Conservation (phyloP, 2,888 invertebrate species). For the Acleris laterana region DNA sequence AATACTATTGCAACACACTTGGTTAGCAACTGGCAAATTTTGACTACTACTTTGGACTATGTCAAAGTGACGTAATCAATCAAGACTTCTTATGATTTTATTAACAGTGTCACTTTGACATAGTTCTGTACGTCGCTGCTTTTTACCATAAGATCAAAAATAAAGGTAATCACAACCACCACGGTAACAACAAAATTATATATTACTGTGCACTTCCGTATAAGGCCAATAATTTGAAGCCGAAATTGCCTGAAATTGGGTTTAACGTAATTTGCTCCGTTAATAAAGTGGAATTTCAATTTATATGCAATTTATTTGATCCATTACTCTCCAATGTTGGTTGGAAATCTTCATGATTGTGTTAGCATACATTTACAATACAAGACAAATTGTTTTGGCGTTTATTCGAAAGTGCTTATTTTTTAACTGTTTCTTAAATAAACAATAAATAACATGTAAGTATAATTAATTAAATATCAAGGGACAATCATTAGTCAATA, state of each 20-base stretch:
- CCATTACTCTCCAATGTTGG: conserved; percentile 31
- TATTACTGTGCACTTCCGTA: conserved; percentile 23
- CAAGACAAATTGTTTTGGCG: conserved; percentile 7
- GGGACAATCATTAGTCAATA: too few species aligned
- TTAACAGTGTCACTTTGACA: too few species aligned
- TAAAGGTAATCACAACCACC: background rate
- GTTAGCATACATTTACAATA: conserved; percentile 28
- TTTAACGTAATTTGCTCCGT: conserved; percentile 20
- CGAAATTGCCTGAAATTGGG: conserved; percentile 28
- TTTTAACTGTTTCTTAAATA: background rate
- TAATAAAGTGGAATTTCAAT: conserved; percentile 29
- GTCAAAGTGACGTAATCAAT: too few species aligned
- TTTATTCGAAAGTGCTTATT: background rate
- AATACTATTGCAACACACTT: too few species aligned
- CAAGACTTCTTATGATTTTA: too few species aligned
- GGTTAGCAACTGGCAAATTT: too few species aligned
- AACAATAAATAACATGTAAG: too few species aligned
- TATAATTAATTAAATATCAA: too few species aligned
- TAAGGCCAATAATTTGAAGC: conserved; percentile 27
- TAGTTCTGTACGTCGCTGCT: too few species aligned
- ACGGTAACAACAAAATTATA: conserved; percentile 12
- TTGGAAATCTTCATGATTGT: conserved; percentile 29
- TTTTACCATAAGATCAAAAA: background rate
- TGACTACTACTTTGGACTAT: too few species aligned
- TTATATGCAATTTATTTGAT: conserved; percentile 35